Conservation (phyloP, 1,140 invertebrate genomes). For the Paramacrobiotus metropolitanus region DNA sequence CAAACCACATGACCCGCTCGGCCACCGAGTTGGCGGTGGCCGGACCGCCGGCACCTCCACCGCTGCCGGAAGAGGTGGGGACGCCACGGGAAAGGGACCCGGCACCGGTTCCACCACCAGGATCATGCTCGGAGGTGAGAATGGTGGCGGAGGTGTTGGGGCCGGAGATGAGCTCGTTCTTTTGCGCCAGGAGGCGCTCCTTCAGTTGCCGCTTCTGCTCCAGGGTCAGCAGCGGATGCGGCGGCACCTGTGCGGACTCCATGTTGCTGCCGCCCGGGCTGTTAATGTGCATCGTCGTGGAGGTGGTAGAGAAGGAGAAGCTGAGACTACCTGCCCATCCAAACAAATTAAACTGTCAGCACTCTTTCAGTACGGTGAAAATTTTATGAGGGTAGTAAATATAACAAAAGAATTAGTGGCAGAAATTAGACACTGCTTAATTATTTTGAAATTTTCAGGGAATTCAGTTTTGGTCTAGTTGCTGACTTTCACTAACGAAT, state of each 20-base stretch:
- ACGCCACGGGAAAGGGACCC: background rate
- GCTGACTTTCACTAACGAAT: no score
- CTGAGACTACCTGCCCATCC: background rate
- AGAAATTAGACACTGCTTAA: no score
- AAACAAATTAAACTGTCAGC: no score
- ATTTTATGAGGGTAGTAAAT: no score
- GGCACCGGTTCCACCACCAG: constrained; percentile 9
- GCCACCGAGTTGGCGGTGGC: constrained; percentile 60
- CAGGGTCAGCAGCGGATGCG: constrained; percentile 38
- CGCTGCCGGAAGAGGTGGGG: constrained; percentile 28
- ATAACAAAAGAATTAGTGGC: no score
- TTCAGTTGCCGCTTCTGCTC: constrained; percentile 37
- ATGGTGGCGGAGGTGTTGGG: constrained; percentile 5
- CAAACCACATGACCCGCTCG: constrained; percentile 67
- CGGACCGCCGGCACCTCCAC: background rate
- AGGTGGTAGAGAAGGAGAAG: background rate
- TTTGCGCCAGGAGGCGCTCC: constrained; percentile 16
- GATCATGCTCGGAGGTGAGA: background rate
- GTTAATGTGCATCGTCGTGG: background rate
- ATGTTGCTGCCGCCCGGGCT: background rate
- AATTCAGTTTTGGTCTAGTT: no score
- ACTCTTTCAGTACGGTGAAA: no score
- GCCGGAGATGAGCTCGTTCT: constrained; percentile 11
- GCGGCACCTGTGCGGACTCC: constrained; percentile 13
- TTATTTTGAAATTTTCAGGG: no score